Evolutionary conservation across 2,113 vertebrate genomes (phyloP).

Genomic region (Sprattus sprattus): DNA sequence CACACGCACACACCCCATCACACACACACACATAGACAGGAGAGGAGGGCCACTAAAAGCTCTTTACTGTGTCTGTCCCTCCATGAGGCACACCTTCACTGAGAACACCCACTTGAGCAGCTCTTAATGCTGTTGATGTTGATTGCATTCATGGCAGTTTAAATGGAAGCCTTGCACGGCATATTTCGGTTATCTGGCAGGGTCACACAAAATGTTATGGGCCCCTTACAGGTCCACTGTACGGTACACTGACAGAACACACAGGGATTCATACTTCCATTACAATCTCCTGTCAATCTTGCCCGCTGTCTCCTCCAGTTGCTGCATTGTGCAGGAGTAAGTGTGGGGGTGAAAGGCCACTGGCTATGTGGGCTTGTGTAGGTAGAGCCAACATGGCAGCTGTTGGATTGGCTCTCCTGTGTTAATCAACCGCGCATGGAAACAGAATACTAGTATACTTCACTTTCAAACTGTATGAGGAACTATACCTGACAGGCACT

Average conservation of each 20-base stretch:
- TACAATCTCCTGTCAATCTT: not conserved
- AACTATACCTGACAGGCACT: not conserved
- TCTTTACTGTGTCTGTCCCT: not conserved
- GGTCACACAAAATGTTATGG: not conserved
- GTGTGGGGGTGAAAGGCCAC: not conserved
- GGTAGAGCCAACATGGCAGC: not conserved
- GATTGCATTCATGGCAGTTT: not conserved
- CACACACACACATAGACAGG: too few species aligned
- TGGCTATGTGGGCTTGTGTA: not conserved
- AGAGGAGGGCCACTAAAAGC: not conserved
- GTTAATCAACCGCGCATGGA: not conserved
- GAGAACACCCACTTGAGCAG: not conserved
- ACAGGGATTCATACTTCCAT: constrained; percentile 1
- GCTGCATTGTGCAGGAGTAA: not conserved
- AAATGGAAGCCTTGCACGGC: not conserved
- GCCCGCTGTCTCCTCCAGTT: not conserved
- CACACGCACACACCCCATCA: too few species aligned
- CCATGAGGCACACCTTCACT: not conserved
- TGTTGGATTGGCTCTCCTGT: not conserved
- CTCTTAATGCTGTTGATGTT: not conserved
- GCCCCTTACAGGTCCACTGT: too few species aligned
- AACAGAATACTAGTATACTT: not conserved
- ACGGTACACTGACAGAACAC: not conserved
- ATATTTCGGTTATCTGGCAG: not conserved
- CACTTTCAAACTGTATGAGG: not conserved